phyloP scores from a whole-genome alignment of 2,888 invertebrate genomes.

The Vanessa cardui region DNA sequence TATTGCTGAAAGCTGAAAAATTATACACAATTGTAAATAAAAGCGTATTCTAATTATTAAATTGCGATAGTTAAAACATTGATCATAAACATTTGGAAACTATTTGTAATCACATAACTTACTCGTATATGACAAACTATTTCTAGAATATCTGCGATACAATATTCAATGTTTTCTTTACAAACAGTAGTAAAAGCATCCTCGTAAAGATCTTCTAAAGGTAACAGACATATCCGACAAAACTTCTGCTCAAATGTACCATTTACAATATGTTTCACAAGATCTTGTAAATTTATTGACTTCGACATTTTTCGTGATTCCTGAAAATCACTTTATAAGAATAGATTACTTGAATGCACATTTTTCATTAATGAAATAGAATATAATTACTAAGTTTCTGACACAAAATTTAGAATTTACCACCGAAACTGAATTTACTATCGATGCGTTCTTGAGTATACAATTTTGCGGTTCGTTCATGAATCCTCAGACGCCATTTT shows the following conservation, averaged over 20 bases:
- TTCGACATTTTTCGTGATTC: conserved; percentile 52
- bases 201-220: conserved; percentile 55
- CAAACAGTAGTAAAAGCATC: conserved; percentile 67
- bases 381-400: conserved; percentile 1
- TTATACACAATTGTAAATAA: conserved; percentile 12
- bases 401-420: conserved; percentile 50
- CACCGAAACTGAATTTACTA: conserved; percentile 53
- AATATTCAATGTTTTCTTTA: conserved; percentile 62
- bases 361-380: conserved; percentile 13
- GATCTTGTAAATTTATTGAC: conserved; percentile 54
- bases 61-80: background rate
- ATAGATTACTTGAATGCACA: conserved; percentile 4
- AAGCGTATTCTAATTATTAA: background rate
- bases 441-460: conserved; percentile 45
- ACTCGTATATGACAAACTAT: conserved; percentile 46
- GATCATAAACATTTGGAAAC: background rate
- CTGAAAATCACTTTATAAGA: conserved; percentile 25
- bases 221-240: conserved; percentile 65
- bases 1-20: conserved; percentile 54
- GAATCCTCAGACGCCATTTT: conserved; percentile 32
- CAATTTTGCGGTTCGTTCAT: conserved; percentile 35
- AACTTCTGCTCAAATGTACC: conserved; percentile 61
- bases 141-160: conserved; percentile 64
- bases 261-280: conserved; percentile 66
- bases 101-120: background rate